phyloP scores from a whole-genome alignment of 2,113 vertebrate genomes.

The Coturnix japonica region DNA sequence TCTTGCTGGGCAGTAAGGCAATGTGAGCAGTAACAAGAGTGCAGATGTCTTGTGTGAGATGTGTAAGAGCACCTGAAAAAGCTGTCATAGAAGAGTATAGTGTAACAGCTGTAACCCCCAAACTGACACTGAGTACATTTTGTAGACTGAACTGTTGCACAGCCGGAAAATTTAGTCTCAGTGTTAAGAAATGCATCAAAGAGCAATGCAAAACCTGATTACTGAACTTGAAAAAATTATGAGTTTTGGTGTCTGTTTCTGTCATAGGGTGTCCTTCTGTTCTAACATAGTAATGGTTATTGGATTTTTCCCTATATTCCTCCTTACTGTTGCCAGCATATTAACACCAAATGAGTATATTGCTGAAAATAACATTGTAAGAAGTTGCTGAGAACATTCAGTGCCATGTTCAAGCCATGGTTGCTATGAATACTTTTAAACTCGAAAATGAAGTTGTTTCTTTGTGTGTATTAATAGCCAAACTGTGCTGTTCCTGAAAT shows the following conservation, averaged over 20 bases:
- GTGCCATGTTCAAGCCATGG: neutral
- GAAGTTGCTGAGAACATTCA: neutral
- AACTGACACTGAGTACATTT: neutral
- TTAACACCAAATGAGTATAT: neutral
- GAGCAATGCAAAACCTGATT: neutral
- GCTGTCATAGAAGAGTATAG: conserved; percentile 13
- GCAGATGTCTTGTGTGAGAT: neutral
- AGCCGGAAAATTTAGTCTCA: neutral
- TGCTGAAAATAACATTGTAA: neutral
- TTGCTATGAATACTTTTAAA: neutral
- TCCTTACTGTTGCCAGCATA: neutral
- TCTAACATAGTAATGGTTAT: neutral
- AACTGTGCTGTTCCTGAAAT: neutral
- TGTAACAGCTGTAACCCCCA: conserved; percentile 55
- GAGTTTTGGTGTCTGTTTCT: neutral
- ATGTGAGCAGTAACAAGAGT: neutral
- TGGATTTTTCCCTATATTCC: neutral
- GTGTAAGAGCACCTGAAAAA: neutral
- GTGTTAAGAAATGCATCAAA: neutral
- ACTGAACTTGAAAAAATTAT: neutral
- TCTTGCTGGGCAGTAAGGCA: neutral
- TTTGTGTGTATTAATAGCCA: neutral
- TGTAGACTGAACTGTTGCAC: neutral
- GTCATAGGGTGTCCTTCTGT: neutral
- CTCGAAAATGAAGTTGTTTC: neutral